These are phyloP conservation scores for Enteromius fasciolatus DNA, from an alignment of 2,797 vertebrate genomes.

Conservation along the genomic window DNA sequence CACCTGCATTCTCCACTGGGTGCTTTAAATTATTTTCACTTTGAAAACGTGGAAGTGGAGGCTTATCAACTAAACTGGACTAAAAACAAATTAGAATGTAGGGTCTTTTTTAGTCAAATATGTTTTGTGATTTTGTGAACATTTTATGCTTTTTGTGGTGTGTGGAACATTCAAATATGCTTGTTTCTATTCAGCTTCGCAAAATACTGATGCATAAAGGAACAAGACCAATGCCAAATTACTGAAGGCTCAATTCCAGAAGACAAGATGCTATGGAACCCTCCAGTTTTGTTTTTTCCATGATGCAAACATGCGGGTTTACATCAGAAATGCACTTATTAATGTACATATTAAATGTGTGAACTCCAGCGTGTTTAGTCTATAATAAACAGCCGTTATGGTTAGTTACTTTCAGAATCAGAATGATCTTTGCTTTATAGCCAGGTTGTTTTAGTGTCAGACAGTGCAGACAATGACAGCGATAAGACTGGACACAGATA, in stretches of 20 bases:
- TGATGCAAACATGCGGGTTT: background rate
- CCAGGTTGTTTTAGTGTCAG: no score
- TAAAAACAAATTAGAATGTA: background rate
- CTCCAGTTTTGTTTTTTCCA: background rate
- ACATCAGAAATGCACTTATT: no score
- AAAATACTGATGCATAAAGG: background rate
- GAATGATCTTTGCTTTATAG: no score
- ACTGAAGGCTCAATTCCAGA: background rate
- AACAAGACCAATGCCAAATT: background rate
- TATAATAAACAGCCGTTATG: background rate
- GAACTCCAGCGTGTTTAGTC: background rate
- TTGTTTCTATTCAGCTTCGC: background rate
- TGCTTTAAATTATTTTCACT: background rate
- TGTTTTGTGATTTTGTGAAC: background rate
- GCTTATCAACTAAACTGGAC: background rate
- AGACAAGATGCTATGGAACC: background rate
- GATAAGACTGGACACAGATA: no score
- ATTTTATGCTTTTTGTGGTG: background rate
- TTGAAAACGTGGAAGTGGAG: background rate
- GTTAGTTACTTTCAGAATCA: no score
- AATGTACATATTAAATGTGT: no score
- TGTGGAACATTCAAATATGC: background rate
- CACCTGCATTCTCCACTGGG: no score
- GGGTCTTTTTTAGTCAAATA: background rate
- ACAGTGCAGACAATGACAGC: no score